Evolutionary conservation across 2,797 vertebrate genomes (phyloP).

Genomic region (Gallinago solitaria): DNA sequence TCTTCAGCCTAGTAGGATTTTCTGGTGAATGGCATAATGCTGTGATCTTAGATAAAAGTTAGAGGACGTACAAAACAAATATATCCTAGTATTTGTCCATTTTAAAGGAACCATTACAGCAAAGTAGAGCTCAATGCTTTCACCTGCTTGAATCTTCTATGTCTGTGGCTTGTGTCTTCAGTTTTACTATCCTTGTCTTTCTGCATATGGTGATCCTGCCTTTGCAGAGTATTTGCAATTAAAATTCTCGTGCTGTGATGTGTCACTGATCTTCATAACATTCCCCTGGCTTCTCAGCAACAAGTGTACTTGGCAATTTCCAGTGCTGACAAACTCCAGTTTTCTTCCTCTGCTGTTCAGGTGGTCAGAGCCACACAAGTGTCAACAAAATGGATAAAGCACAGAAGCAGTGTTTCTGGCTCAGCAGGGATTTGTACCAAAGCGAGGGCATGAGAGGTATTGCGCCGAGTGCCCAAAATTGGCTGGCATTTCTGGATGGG

Average conservation of each 20-base stretch:
- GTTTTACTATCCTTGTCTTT: background rate
- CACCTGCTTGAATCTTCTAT: background rate
- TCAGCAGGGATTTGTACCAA: background rate
- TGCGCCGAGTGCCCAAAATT: background rate
- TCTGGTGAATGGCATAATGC: background rate
- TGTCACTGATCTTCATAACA: background rate
- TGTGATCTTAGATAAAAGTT: background rate
- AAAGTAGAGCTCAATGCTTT: background rate
- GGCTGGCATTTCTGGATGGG: background rate
- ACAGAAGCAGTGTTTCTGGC: background rate
- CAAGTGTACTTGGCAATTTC: background rate
- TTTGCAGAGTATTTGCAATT: background rate
- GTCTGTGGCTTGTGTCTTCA: background rate
- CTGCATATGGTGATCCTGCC: background rate
- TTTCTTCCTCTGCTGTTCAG: constrained; percentile 4
- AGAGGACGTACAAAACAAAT: background rate
- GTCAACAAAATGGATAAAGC: background rate
- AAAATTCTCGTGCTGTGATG: background rate
- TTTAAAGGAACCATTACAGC: background rate
- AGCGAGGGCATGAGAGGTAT: background rate
- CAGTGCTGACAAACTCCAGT: background rate
- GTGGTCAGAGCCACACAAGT: background rate
- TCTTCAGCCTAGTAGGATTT: background rate
- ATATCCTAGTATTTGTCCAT: background rate
- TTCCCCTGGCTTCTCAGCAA: background rate